Conservation (phyloP, 2,888 invertebrate genomes). For the Syrphus vitripennis region DNA sequence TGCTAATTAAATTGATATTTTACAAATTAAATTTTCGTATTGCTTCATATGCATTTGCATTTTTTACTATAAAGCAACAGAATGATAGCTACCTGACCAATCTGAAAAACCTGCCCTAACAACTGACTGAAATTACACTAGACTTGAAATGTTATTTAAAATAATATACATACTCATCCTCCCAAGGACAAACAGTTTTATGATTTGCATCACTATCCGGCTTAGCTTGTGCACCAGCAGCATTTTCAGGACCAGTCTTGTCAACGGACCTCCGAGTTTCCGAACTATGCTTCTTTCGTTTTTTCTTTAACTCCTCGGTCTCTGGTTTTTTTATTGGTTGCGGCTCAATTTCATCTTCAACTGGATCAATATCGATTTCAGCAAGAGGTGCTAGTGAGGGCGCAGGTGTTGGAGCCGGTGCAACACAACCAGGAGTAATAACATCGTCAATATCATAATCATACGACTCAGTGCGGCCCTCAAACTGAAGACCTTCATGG, state of each 20-base stretch:
- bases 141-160: background rate
- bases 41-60: no score
- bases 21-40: background rate
- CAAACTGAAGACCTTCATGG: constrained; percentile 78
- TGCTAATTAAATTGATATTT: no score
- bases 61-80: no score
- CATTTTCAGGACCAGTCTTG: constrained; percentile 75
- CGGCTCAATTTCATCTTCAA: constrained; percentile 84
- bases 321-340: constrained; percentile 56
- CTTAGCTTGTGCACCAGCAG: constrained; percentile 30
- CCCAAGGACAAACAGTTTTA: constrained; percentile 96
- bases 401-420: constrained; percentile 80
- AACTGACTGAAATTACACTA: no score
- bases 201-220: constrained; percentile 81
- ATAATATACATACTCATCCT: constrained; percentile 92
- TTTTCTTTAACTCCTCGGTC: constrained; percentile 73
- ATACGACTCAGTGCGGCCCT: constrained; percentile 75
- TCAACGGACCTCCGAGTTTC: constrained; percentile 75
- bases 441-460: constrained; percentile 78
- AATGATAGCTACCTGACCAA: no score
- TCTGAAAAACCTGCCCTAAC: no score
- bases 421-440: constrained; percentile 77
- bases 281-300: constrained; percentile 77
- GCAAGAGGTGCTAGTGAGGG: constrained; percentile 85
- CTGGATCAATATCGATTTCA: constrained; percentile 87